Evolutionary conservation across 2,797 vertebrate genomes (phyloP).

Genomic region (Clarias laeviceps): DNA sequence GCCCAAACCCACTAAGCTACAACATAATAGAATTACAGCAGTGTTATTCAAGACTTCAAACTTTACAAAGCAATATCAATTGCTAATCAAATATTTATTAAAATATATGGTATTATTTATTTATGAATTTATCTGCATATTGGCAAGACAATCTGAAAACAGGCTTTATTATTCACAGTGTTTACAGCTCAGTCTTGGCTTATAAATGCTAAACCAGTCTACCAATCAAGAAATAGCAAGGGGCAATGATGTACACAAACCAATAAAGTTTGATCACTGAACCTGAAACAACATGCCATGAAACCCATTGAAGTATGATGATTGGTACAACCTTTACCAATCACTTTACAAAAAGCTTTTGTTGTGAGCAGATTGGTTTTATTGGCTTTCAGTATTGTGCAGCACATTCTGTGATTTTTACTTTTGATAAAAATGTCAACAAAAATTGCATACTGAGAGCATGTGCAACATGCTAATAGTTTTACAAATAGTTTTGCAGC

Average conservation of each 20-base stretch:
- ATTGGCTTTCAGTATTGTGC: constrained; percentile 31
- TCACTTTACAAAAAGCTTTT: constrained; percentile 26
- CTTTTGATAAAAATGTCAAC: constrained; percentile 7
- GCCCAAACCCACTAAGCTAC: too few relatives aligned
- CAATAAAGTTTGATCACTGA: constrained; percentile 40
- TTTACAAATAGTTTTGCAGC: constrained; percentile 9
- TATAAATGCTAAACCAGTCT: constrained; percentile 45
- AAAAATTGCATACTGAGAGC: neutral
- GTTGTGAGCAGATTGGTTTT: constrained; percentile 26
- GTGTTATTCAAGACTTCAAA: neutral
- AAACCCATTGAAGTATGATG: constrained; percentile 40
- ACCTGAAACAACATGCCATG: constrained; percentile 35
- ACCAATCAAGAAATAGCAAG: constrained; percentile 30
- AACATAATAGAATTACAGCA: neutral
- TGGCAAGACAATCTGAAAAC: neutral
- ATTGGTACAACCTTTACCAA: constrained; percentile 21
- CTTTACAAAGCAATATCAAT: constrained; percentile 1
- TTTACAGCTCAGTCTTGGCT: constrained; percentile 35
- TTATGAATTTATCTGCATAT: constrained; percentile 22
- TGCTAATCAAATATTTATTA: constrained; percentile 16
- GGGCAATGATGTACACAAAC: constrained; percentile 31
- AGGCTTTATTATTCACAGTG: constrained; percentile 45
- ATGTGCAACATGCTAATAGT: neutral
- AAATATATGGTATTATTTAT: constrained; percentile 1
- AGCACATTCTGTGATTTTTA: constrained; percentile 24